Conservation (phyloP, 2,113 vertebrate genomes). For the Salminus brasiliensis region DNA sequence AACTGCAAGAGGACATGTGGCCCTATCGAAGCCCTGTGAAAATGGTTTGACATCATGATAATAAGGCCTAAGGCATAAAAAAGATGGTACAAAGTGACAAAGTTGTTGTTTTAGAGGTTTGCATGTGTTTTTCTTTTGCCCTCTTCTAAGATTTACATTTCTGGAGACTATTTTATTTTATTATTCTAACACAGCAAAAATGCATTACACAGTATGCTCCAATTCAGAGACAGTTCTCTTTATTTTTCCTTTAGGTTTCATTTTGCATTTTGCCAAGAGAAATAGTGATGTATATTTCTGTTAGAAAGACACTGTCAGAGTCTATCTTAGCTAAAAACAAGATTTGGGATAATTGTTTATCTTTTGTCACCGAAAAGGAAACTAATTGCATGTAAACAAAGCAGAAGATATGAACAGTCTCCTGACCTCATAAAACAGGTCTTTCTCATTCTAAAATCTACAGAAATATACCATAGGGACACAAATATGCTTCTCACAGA, state of each 20-base stretch:
- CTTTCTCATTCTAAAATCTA: slow-evolving; percentile 3
- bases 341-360: slow-evolving; percentile 18
- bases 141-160: too few species aligned
- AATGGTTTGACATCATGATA: not conserved
- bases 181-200: too few species aligned
- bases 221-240: slow-evolving; percentile 32
- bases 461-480: slow-evolving; percentile 29
- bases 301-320: slow-evolving; percentile 7
- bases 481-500: slow-evolving; percentile 40
- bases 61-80: not conserved
- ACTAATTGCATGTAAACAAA: slow-evolving; percentile 22
- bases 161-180: too few species aligned
- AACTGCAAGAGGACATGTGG: not conserved
- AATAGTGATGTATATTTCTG: slow-evolving; percentile 49
- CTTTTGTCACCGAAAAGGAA: slow-evolving; percentile 25
- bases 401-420: slow-evolving; percentile 22
- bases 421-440: not conserved
- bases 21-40: not conserved
- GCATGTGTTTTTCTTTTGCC: too few species aligned
- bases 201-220: too few species aligned
- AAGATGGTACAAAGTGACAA: not conserved
- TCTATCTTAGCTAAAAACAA: not conserved
- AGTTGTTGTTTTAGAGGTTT: not conserved
- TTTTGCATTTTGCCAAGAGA: slow-evolving; percentile 27
- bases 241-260: slow-evolving; percentile 27